phyloP scores from a whole-genome alignment of 2,888 invertebrate species.

The Sphaerophoria rueppellii region DNA sequence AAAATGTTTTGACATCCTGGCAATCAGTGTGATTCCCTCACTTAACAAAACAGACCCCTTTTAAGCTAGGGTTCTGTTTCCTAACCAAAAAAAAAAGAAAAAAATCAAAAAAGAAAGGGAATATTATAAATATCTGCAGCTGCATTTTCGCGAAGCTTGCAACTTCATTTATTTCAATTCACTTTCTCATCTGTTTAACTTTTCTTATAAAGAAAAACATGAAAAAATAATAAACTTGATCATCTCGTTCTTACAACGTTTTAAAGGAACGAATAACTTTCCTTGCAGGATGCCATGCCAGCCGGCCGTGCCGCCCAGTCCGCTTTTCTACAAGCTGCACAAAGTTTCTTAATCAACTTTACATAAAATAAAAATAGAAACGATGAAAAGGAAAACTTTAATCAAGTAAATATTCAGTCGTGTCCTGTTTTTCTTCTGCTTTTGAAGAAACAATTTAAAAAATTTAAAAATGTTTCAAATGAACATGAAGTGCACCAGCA shows the following conservation, averaged over 20 bases:
- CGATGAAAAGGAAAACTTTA: slow-evolving; percentile 46
- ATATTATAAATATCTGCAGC: slow-evolving; percentile 29
- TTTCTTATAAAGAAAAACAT: slow-evolving; percentile 25
- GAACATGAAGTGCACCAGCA: slow-evolving; percentile 18
- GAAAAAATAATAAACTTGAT: slow-evolving; percentile 13
- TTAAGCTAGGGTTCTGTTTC: neutral
- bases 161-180: slow-evolving; percentile 60
- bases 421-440: slow-evolving; percentile 27
- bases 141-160: slow-evolving; percentile 49
- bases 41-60: slow-evolving; percentile 30
- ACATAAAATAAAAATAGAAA: slow-evolving; percentile 3
- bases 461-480: slow-evolving; percentile 18
- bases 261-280: slow-evolving; percentile 23
- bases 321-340: slow-evolving; percentile 27
- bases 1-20: slow-evolving; percentile 55
- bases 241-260: neutral
- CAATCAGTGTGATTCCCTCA: slow-evolving; percentile 17
- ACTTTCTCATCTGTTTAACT: slow-evolving; percentile 64
- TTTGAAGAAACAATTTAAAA: slow-evolving; percentile 42
- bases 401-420: slow-evolving; percentile 62
- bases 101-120: neutral
- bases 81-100: neutral
- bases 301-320: slow-evolving; percentile 14
- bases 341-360: slow-evolving; percentile 69
- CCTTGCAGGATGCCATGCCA: slow-evolving; percentile 7